phyloP scores from a whole-genome alignment of 2,797 vertebrate genomes.

The Mallotus villosus region DNA sequence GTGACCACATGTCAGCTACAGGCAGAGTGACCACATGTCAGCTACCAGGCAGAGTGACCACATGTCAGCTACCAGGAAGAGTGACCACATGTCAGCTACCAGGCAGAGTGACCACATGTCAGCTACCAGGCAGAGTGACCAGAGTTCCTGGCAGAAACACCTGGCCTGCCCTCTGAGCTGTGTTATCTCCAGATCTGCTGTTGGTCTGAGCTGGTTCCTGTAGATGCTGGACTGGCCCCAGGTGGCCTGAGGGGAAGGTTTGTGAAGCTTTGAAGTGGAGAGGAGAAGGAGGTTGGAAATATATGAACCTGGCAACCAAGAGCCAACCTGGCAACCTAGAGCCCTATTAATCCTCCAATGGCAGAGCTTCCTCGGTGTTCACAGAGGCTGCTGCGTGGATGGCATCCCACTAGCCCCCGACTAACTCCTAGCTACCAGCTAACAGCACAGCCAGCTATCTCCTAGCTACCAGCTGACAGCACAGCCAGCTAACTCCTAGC shows the following conservation, averaged over 20 bases:
- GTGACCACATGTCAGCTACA: too few species aligned
- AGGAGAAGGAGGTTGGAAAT: conserved; percentile 34
- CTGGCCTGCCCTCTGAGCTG: conserved; percentile 25
- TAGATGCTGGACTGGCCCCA: conserved; percentile 43
- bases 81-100: too few species aligned
- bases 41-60: too few species aligned
- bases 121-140: too few species aligned
- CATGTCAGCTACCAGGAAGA: too few species aligned
- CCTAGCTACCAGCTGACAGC: conserved; percentile 50
- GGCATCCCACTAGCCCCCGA: conserved; percentile 63
- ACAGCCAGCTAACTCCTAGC: conserved; percentile 46
- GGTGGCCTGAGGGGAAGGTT: conserved; percentile 51
- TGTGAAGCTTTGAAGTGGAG: conserved; percentile 58
- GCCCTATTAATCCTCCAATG: conserved; percentile 73
- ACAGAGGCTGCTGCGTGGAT: conserved; percentile 55
- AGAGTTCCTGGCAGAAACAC: too few species aligned
- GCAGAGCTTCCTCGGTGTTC: conserved; percentile 67
- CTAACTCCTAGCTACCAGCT: conserved; percentile 52
- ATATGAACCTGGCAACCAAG: conserved; percentile 61
- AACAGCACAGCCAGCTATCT: conserved; percentile 54
- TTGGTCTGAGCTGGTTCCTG: conserved; percentile 37
- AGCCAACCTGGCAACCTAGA: conserved; percentile 62
- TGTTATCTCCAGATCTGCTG: conserved; percentile 28
- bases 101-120: too few species aligned
- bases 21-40: too few species aligned